Conservation (phyloP, 1,140 invertebrate genomes). For the Drosophila bifasciata region DNA sequence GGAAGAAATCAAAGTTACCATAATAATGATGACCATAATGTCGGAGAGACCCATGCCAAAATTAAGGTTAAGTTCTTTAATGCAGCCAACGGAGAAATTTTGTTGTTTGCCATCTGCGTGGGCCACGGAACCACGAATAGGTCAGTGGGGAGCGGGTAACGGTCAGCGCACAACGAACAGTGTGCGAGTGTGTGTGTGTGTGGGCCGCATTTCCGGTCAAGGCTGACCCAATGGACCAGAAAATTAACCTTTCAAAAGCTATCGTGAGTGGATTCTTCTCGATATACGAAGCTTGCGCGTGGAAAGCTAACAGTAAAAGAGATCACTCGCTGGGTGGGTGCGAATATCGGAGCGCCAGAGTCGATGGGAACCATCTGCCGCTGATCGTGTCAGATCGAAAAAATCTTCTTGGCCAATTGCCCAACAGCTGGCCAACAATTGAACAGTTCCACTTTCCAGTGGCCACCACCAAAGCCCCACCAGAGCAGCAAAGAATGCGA, state of each 20-base stretch:
- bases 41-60: conserved; percentile 36
- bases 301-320: background rate
- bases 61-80: conserved; percentile 56
- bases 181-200: background rate
- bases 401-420: background rate
- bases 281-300: background rate
- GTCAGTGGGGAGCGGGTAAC: background rate
- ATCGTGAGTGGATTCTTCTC: no score
- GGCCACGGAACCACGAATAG: conserved; percentile 2
- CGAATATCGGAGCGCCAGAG: no score
- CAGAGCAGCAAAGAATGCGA: conserved; percentile 17
- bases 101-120: conserved; percentile 26
- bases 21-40: conserved; percentile 35
- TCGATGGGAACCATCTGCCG: no score
- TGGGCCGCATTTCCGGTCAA: conserved; percentile 39
- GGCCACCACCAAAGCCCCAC: conserved; percentile 6
- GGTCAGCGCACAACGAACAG: background rate
- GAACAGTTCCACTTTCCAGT: conserved; percentile 46
- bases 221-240: conserved; percentile 49
- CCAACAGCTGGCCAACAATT: conserved; percentile 17
- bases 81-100: conserved; percentile 52
- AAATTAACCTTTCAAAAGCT: conserved; percentile 13
- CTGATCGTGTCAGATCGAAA: background rate
- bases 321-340: conserved; percentile 4
- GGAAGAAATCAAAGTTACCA: conserved; percentile 45